phyloP scores from a whole-genome alignment of 1,140 invertebrate genomes.

The Camponotus vicinus region DNA sequence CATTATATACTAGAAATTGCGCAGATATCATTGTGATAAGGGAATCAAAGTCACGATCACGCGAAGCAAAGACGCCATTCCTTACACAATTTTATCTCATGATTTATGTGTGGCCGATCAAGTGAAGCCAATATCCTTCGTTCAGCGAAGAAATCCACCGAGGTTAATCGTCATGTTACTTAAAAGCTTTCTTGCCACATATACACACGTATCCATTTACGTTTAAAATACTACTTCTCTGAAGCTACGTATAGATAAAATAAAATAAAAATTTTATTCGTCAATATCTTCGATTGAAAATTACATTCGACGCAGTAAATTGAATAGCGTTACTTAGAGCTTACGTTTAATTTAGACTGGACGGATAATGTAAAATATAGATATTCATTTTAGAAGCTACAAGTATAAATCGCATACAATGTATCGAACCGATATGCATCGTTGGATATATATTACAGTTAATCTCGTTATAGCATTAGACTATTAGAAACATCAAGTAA shows the following conservation, averaged over 20 bases:
- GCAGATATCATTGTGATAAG: constrained; percentile 52
- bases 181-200: not conserved
- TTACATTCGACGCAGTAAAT: not conserved
- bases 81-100: constrained; percentile 12
- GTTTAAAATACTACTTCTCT: constrained; percentile 7
- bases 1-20: constrained; percentile 39
- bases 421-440: constrained; percentile 59
- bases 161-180: constrained; percentile 8
- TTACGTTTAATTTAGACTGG: constrained; percentile 24
- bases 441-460: constrained; percentile 62
- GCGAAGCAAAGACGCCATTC: constrained; percentile 52
- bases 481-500: constrained; percentile 65
- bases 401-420: constrained; percentile 18
- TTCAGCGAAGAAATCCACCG: not conserved
- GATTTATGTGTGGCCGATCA: constrained; percentile 46
- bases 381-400: constrained; percentile 19
- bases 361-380: constrained; percentile 27
- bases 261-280: constrained; percentile 4
- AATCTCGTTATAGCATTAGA: constrained; percentile 64
- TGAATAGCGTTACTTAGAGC: constrained; percentile 7
- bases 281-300: not conserved
- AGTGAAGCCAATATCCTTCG: constrained; percentile 47
- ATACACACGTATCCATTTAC: not conserved
- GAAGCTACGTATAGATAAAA: not conserved
- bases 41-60: constrained; percentile 55